Percentiles rank a stretch among this genome's conserved stretches.
Conservation (phyloP, 2,797 vertebrate genomes). For the Falco concolor region DNA sequence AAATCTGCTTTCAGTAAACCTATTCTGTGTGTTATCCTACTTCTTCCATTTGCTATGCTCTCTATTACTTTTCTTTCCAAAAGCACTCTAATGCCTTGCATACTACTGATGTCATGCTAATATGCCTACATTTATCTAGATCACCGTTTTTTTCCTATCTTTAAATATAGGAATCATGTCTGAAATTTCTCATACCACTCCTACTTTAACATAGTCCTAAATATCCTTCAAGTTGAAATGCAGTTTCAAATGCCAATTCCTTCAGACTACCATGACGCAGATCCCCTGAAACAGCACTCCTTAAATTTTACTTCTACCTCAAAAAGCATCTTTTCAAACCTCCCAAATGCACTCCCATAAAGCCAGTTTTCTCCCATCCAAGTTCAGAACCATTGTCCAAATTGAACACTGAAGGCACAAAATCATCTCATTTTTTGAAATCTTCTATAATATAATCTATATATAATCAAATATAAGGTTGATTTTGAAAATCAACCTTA, state of each 20-base stretch:
- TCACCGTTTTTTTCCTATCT: background rate
- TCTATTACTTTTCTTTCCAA: background rate
- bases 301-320: background rate
- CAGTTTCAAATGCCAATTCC: background rate
- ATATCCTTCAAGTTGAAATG: background rate
- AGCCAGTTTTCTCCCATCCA: background rate
- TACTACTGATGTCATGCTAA: background rate
- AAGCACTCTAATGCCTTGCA: background rate
- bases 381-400: background rate
- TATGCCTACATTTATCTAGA: background rate
- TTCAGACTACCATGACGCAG: background rate
- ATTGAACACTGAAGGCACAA: background rate
- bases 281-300: background rate
- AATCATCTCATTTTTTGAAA: background rate
- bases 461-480: no score
- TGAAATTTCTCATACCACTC: background rate
- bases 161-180: background rate
- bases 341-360: background rate
- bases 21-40: conserved; percentile 54
- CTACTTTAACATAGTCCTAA: background rate
- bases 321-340: background rate
- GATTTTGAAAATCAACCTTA: background rate
- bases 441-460: background rate
- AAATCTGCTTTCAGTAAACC: conserved; percentile 60
- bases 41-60: conserved; percentile 35